A percentile compares a stretch with the other conserved stretches of the same genome.
These are phyloP conservation scores for Odontocerum albicorne DNA, from an alignment of 2,888 invertebrate species.

Conservation along the genomic window DNA sequence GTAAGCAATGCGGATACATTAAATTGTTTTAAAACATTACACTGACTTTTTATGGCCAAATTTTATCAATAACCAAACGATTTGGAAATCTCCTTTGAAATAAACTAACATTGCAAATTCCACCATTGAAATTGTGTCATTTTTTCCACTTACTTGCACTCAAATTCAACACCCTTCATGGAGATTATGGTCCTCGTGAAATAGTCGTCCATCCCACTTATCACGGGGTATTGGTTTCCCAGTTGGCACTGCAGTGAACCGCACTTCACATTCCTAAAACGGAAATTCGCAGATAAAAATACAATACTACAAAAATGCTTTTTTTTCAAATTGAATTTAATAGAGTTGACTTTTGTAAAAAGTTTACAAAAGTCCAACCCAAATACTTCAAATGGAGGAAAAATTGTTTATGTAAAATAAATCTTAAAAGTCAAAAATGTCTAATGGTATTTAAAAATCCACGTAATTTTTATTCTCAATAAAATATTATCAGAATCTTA, in stretches of 20 bases:
- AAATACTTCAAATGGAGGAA: too few relatives aligned
- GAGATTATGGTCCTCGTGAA: constrained; percentile 89
- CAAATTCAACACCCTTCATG: constrained; percentile 85
- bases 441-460: neutral
- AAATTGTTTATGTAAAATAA: neutral
- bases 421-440: neutral
- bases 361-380: too few relatives aligned
- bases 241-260: constrained; percentile 94
- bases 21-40: too few relatives aligned
- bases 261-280: constrained; percentile 81
- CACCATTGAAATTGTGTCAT: too few relatives aligned
- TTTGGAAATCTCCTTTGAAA: too few relatives aligned
- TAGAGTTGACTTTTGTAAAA: too few relatives aligned
- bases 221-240: constrained; percentile 80
- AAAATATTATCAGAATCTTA: too few relatives aligned
- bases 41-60: too few relatives aligned
- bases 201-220: constrained; percentile 77
- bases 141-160: constrained; percentile 97
- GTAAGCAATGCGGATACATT: too few relatives aligned
- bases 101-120: too few relatives aligned
- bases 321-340: constrained; percentile 16
- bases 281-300: constrained; percentile 1
- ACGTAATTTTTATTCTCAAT: too few relatives aligned
- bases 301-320: neutral
- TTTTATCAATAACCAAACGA: too few relatives aligned